Base-by-base conservation (phyloP, 2,797 vertebrate genomes). In the Amazonetta brasiliensis region DNA sequence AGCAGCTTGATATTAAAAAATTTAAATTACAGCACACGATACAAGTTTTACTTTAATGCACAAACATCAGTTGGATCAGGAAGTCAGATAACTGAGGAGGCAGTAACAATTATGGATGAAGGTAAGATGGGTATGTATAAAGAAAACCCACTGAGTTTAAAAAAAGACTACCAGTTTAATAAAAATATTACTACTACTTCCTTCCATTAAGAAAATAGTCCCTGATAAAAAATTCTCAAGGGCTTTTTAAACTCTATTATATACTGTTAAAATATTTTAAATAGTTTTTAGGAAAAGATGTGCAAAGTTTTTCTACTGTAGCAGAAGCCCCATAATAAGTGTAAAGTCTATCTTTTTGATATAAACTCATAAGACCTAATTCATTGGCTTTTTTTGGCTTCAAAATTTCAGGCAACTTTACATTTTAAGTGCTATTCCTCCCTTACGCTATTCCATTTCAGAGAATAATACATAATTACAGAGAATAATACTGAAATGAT, bases 41-140 rank as follows among this genome's bases (percentile, higher is more conserved):
- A 99, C 98, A 99, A 99, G 98, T 99, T 99, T 98, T 99, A 99
- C 97, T 99, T 99, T 96, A 99, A 98, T 7, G 99, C 99, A 50
- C 98, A 98, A 97, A 99, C 99, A 78, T 94, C 90, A 67, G 98
- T 95, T 89, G 99, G 99, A 97, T 94, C 98, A n/a, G 99, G 99
- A 95, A 98, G 96, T 78, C 97, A 98, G 90, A 97, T 99, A 96
- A 98, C 99, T 69, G 98, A 99, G 96, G 99, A 99, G 97, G 99
- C 98, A 39, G 92, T 98, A 96, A 99, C 99, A 86, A 97, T 98
- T 97, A 97, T 98, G 98, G 99, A 99, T 74, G 98, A 99, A 99
- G 99, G 99, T 99, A 99, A 99, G 98, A 97, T 97, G 97, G 97
- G 96, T 98, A 98, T 98, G 97, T 98, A 97, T 97, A 77, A 96